Base-by-base conservation (phyloP, 2,888 invertebrate genomes). In the Acanthococcus lagerstroemiae region DNA sequence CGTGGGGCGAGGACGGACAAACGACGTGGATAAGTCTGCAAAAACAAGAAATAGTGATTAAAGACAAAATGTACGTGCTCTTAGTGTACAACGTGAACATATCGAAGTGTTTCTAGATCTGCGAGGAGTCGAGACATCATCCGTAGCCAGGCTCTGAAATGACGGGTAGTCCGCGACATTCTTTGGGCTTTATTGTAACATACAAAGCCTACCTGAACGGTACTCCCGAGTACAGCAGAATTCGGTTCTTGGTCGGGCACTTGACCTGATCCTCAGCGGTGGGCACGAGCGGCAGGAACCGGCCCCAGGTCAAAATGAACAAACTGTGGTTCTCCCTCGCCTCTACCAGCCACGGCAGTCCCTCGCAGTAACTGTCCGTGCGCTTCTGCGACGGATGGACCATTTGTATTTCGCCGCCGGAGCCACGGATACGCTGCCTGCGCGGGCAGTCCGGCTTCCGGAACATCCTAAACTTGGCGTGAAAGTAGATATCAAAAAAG, bases 301-400 rank as follows among this genome's bases (percentile, higher is more conserved):
- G 84, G 54, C 90, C 90, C 90, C 90, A 90, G 50, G 89, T 88
- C 70, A 90, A 80, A 67, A 91, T 79, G 75, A 88, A 90, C 66
- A 91, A 80, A 46, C 89, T 89, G 57, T 87, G 83, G 74, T 90
- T 90, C 69, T 86, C 83, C 68, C 87, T 82, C 1, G 90, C 88
- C 74, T 86, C 86, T 65, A 90, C 81, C 69, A 90, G 78, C 86
- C 90, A 90, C 3, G 90, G 88, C 67, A 85, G 77, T 67, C 85
- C 84, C n/a, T 82, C 82, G 76, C 87, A 87, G 71, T 84, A 81
- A n/a, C 82, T 80, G 72, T 83, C 83, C 15, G 82, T 79, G 21
- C 80, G 73, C 2, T 82, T 81, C 50, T 80, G 77, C 4, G 85
- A 82, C 1, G 86, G 86, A 71, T 81, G 81, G 19, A 81, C 78